These are phyloP conservation scores for Callinectes sapidus DNA, from an alignment of 2,888 invertebrate genomes.

Conservation along the genomic window DNA sequence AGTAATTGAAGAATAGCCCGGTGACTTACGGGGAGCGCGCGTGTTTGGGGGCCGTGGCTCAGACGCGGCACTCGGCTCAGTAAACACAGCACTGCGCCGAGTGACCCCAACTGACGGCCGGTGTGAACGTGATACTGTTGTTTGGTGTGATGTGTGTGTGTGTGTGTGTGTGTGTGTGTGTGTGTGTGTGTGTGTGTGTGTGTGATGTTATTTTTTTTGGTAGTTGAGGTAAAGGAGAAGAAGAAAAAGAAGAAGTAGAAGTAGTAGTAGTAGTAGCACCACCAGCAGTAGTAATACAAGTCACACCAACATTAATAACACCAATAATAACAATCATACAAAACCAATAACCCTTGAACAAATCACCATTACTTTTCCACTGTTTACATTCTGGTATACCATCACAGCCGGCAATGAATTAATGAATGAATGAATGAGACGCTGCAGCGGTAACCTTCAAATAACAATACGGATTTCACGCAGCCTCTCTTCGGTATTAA, in stretches of 20 bases:
- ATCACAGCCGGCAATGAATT: too few species aligned
- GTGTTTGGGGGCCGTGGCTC: background rate
- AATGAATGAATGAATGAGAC: too few species aligned
- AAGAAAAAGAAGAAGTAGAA: background rate
- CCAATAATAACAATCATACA: too few species aligned
- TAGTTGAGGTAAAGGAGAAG: background rate
- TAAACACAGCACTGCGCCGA: conserved; percentile 9
- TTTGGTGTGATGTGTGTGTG: conserved; percentile 32
- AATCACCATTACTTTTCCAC: too few species aligned
- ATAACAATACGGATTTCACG: background rate
- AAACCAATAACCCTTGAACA: too few species aligned
- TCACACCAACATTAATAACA: too few species aligned
- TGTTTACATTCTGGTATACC: too few species aligned
- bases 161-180: conserved; percentile 30
- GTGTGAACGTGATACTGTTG: conserved; percentile 17
- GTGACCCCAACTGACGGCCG: background rate
- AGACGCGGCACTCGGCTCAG: conserved; percentile 23
- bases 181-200: conserved; percentile 17
- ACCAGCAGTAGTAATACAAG: background rate
- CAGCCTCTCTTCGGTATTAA: background rate
- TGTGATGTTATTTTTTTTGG: background rate
- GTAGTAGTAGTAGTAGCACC: background rate
- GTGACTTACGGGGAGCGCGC: background rate
- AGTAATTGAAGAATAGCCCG: conserved; percentile 17
- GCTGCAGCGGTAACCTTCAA: background rate